Base-by-base conservation (phyloP, 2,888 invertebrate genomes). In the Lydus trimaculatus region DNA sequence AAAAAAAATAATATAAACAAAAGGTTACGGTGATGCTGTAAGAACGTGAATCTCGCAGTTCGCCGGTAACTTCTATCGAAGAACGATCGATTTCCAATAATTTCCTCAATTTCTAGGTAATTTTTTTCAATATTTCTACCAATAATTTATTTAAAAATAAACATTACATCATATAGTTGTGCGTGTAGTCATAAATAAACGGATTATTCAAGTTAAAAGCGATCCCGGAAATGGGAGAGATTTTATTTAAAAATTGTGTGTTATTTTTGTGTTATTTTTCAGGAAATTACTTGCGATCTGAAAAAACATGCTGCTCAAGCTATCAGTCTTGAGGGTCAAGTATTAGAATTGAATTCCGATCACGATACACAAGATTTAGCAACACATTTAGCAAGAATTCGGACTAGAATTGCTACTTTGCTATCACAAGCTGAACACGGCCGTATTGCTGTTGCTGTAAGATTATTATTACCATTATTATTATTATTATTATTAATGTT, bases 251-350 rank as follows among this genome's bases (percentile, higher is more conserved):
- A 48, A 48, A 56, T 28, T 15, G 2, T 28, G 2, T 23, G 2
- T 13, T 52, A 52, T 23, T 33, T 43, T 13, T 65, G 17, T 17
- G 33, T 72, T 72, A 67, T 71, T 65, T 85, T 89, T 61, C 86
- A 94, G 94, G 89, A 89, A 80, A 90, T 94, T 76, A 88, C 91
- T 77, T 86, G 87, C 76, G 90, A 93, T 82, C 87, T 94, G 78
- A 89, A 89, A 82, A 89, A 88, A 81, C 90, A 92, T 82, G 91
- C 92, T 72, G 88, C 89, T 75, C 91, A 91, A 74, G 90, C 91
- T 0, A 87, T 87, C 58, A 87, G 90, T 28, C 84, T 94, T 48
- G 91, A 92, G 79, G 87, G 88, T 61, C 88, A 89, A 79, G 86
- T 93, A 61, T 87, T 87, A 80, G 87, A 88, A 75, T 86, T 91